Conservation (phyloP, 2,113 vertebrate genomes). For the Cyanocitta stelleri region DNA sequence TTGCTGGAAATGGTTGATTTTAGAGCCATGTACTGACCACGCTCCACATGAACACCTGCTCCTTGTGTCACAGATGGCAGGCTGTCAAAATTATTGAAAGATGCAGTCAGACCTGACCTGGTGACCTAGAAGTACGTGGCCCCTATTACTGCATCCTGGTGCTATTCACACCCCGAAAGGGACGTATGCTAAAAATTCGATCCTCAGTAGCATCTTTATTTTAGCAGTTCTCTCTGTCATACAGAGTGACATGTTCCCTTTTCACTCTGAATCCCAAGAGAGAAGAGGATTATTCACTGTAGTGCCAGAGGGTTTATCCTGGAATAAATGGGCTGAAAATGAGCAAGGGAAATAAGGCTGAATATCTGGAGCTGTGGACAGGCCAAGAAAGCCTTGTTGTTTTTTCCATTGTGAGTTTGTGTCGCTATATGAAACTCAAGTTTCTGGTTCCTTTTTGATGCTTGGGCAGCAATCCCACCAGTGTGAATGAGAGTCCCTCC, state of each 20-base stretch:
- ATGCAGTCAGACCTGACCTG: slow-evolving; percentile 42
- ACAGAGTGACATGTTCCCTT: slow-evolving; percentile 31
- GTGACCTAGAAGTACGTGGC: not conserved
- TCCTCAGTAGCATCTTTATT: slow-evolving; percentile 31
- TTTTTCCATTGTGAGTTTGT: not conserved
- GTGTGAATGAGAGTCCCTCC: not conserved
- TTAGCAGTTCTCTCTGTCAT: slow-evolving; percentile 24
- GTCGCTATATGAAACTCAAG: not conserved
- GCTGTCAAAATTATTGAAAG: slow-evolving; percentile 34
- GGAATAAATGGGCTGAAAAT: slow-evolving; percentile 56
- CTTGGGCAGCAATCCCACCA: not conserved
- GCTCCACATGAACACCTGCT: not conserved
- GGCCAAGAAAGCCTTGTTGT: not conserved
- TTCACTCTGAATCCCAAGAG: slow-evolving; percentile 23
- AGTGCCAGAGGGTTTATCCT: slow-evolving; percentile 31
- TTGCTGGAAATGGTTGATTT: not conserved
- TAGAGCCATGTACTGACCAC: not conserved
- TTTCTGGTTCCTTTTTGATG: not conserved
- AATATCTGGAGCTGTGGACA: not conserved
- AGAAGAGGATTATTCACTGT: slow-evolving; percentile 32
- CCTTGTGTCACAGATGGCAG: slow-evolving; percentile 43
- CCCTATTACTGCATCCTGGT: slow-evolving; percentile 27
- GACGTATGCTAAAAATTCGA: not conserved
- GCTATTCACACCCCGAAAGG: not conserved
- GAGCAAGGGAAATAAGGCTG: slow-evolving; percentile 22